phyloP scores from a whole-genome alignment of 2,888 invertebrate genomes.

The Athetis lepigone region DNA sequence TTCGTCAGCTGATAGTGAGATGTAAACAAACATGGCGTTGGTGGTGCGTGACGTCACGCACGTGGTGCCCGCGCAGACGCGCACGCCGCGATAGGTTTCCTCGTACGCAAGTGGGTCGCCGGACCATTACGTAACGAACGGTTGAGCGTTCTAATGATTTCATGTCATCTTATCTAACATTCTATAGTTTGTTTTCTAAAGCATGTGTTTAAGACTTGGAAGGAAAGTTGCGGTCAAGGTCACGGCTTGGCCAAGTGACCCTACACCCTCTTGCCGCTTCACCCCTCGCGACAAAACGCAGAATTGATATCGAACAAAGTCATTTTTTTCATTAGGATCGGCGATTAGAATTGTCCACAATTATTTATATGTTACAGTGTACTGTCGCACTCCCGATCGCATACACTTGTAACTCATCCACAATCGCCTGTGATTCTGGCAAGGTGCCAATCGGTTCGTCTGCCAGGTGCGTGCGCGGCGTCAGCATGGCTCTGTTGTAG shows the following conservation, averaged over 20 bases:
- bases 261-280: slow-evolving; percentile 2
- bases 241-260: slow-evolving; percentile 14
- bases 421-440: too few species aligned
- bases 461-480: too few species aligned
- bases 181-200: slow-evolving; percentile 18
- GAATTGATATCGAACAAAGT: slow-evolving; percentile 33
- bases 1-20: slow-evolving; percentile 7
- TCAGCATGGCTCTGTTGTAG: too few species aligned
- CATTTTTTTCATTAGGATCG: too few species aligned
- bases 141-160: slow-evolving; percentile 32
- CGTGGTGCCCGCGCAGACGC: slow-evolving; percentile 9
- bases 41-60: slow-evolving; percentile 30
- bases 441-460: too few species aligned
- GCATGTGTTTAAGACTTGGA: not conserved
- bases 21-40: slow-evolving; percentile 48
- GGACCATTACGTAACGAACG: slow-evolving; percentile 50
- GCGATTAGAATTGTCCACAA: too few species aligned
- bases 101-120: slow-evolving; percentile 48
- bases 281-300: slow-evolving; percentile 1
- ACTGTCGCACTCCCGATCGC: too few species aligned
- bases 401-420: too few species aligned
- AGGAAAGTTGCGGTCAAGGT: slow-evolving; percentile 52
- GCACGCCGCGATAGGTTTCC: slow-evolving; percentile 33
- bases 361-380: too few species aligned
- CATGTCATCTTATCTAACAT: slow-evolving; percentile 45